Evolutionary conservation across 2,113 vertebrate species (phyloP), one percentile per base, ranked within the genome.

Genomic region (Urocynchramus pylzowi): DNA sequence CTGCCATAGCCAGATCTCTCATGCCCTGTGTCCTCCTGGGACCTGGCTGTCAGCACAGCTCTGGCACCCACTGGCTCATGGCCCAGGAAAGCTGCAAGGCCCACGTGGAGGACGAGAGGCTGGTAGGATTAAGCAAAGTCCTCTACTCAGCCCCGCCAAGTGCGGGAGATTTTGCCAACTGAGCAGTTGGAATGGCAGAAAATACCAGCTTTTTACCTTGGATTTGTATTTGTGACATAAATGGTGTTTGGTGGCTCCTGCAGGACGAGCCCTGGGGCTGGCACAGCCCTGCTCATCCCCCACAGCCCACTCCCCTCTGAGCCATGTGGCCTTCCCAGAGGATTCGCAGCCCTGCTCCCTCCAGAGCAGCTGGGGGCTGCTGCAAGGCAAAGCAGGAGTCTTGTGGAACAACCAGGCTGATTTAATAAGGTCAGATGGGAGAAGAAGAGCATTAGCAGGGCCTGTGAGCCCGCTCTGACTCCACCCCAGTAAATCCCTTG

Each of bases 1-100:
- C 68, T 26, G 23, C 50, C 50, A 9, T 0, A 11, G 73, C 33
- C 77, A 63, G 31, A 67, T 4, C 10, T 68, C 16, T 31, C 28
- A 3, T 13, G 41, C 11, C 7, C 50, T 21, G 30, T 26, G 13
- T 39, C 59, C 59, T 65, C 33, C 64, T 8, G 45, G 45, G 24
- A 33, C 45, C 18, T 2, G 9, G 33, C 50, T 33, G 59, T 11
- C 3, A 6, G 41, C 4, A 2, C 85, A 73, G 59, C 23, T 53
- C 53, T 10, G 3, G 30, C 17, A 54, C 23, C 68, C 27, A 1
- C 0, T 47, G 17, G 17, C 2, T 7, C 12, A 6, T 1, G 2
- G 31, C 71, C 52, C 44, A 16, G 33, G 37, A 39, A 70, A 75
- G 47, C 37, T 50, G 28, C 57, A 54, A 35, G 37, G 35, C 39